phyloP scores from a whole-genome alignment of 2,797 vertebrate genomes.

The Gallirallus australis region DNA sequence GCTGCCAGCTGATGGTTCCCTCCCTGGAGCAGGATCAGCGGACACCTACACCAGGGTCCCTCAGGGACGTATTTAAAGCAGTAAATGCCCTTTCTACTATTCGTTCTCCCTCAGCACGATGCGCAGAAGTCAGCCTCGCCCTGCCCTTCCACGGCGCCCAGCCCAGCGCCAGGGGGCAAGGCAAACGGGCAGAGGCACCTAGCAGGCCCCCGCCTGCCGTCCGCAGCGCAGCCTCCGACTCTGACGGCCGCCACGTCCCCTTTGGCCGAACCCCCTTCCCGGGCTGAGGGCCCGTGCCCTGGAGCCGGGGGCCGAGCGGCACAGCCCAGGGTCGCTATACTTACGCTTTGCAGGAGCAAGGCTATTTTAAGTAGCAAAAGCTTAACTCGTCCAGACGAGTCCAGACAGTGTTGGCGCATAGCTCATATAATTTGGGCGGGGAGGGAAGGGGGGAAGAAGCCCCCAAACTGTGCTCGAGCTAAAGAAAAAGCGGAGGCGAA shows the following conservation, averaged over 20 bases:
- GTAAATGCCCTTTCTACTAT: fast-evolving
- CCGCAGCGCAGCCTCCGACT: not conserved
- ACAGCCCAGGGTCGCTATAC: not conserved
- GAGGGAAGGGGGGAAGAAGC: not conserved
- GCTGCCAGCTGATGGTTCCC: not conserved
- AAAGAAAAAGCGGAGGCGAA: not conserved
- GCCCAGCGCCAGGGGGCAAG: not conserved
- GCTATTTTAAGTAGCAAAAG: not conserved
- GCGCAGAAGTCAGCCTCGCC: not conserved
- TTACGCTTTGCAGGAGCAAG: not conserved
- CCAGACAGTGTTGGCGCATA: not conserved
- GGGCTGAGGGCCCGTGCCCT: not conserved
- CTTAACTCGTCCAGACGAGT: not conserved
- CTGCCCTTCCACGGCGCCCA: not conserved
- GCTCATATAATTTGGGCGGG: not conserved
- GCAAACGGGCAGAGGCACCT: not conserved
- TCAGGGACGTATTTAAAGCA: fast-evolving
- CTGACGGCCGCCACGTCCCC: not conserved
- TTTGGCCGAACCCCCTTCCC: not conserved
- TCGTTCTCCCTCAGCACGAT: not conserved
- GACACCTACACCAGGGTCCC: fast-evolving
- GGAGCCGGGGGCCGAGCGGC: not conserved
- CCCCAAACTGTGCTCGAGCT: not conserved
- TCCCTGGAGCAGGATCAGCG: no score
- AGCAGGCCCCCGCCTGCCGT: not conserved